Conservation (phyloP, 2,113 vertebrate genomes). For the Anguilla japonica region DNA sequence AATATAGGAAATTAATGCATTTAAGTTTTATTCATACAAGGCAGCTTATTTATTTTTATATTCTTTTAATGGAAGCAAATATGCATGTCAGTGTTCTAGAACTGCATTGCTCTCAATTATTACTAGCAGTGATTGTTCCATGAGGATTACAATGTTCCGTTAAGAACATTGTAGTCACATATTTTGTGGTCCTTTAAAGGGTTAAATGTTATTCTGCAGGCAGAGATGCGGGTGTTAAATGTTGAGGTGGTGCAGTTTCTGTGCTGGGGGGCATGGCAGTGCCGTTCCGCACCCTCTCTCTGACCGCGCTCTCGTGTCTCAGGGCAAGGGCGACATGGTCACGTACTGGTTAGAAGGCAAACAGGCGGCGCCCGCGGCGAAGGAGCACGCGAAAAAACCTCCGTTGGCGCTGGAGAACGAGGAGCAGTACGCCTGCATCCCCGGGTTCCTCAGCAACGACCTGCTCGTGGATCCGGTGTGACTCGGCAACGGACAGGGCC, state of each 20-base stretch:
- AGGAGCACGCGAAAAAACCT: constrained; percentile 39
- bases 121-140: too few species aligned
- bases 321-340: constrained; percentile 84
- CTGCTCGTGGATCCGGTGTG: constrained; percentile 49
- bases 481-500: constrained; percentile 4
- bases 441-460: constrained; percentile 55
- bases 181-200: too few species aligned
- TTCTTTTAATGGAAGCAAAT: too few species aligned
- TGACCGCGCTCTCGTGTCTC: constrained; percentile 10
- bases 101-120: too few species aligned
- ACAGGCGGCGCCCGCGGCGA: constrained; percentile 45
- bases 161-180: too few species aligned
- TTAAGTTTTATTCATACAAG: too few species aligned
- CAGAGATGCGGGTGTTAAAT: not conserved
- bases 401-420: constrained; percentile 39
- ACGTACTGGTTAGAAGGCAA: constrained; percentile 82
- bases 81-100: too few species aligned
- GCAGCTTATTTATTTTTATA: too few species aligned
- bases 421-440: constrained; percentile 56
- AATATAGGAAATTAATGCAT: too few species aligned
- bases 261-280: not conserved
- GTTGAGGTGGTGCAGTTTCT: not conserved
- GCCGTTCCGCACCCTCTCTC: not conserved
- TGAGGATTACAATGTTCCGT: too few species aligned
- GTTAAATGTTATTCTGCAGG: too few species aligned